These are phyloP conservation scores for Macropus fuliginosus DNA, from an alignment of 2,797 vertebrate species.

Conservation along the genomic window DNA sequence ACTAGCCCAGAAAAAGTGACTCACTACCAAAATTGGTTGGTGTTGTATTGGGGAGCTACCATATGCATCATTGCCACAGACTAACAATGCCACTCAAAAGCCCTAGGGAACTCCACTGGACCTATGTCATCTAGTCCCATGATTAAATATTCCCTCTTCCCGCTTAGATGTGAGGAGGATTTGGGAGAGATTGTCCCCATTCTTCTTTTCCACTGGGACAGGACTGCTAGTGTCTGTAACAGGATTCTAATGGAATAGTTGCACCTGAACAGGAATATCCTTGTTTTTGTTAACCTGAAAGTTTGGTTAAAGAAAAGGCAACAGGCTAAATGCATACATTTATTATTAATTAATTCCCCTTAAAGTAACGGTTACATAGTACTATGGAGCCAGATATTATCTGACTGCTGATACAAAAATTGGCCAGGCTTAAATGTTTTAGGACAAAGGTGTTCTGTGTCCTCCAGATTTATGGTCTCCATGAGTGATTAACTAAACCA, in stretches of 20 bases:
- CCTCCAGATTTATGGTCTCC: too few relatives aligned
- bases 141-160: background rate
- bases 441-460: too few relatives aligned
- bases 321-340: too few relatives aligned
- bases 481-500: too few relatives aligned
- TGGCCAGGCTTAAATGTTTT: too few relatives aligned
- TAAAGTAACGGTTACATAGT: too few relatives aligned
- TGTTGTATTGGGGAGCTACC: background rate
- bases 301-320: too few relatives aligned
- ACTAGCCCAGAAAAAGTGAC: background rate
- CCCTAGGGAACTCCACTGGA: background rate
- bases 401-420: too few relatives aligned
- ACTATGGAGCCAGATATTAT: too few relatives aligned
- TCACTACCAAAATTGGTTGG: background rate
- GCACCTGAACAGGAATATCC: background rate
- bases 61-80: background rate
- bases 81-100: background rate
- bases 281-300: background rate
- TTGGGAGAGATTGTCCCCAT: background rate
- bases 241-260: background rate
- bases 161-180: background rate
- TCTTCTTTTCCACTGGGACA: background rate
- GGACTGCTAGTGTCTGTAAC: background rate
- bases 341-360: too few relatives aligned
- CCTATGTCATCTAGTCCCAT: background rate